Conservation (phyloP, 2,888 invertebrate species). For the Ophion slaviceki region DNA sequence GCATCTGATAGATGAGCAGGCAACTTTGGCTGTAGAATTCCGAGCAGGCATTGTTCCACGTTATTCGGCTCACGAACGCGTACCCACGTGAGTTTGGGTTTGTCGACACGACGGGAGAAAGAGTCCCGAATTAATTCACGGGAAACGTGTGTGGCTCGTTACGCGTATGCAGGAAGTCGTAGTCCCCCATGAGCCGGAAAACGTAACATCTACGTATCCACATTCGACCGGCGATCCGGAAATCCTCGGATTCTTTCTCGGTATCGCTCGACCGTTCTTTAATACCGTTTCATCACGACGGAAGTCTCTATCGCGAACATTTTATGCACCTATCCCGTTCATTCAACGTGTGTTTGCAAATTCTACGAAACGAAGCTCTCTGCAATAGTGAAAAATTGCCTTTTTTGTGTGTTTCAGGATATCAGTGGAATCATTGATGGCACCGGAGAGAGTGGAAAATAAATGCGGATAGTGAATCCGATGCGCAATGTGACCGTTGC, state of each 20-base stretch:
- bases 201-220: conserved; percentile 46
- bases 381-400: not conserved
- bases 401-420: conserved; percentile 56
- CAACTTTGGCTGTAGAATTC: conserved; percentile 55
- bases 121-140: conserved; percentile 54
- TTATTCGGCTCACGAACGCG: conserved; percentile 60
- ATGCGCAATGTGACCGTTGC: conserved; percentile 56
- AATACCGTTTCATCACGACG: conserved; percentile 18
- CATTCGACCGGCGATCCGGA: conserved; percentile 44
- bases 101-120: conserved; percentile 21
- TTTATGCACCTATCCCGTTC: not conserved
- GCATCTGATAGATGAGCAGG: conserved; percentile 23
- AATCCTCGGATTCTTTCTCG: conserved; percentile 34
- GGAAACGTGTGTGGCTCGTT: conserved; percentile 44
- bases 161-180: conserved; percentile 50
- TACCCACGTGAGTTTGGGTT: conserved; percentile 35
- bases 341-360: not conserved
- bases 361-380: not conserved
- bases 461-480: conserved; percentile 7
- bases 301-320: not conserved
- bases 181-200: conserved; percentile 44
- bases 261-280: not conserved
- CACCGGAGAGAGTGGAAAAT: not conserved
- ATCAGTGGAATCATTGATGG: not conserved
- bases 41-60: conserved; percentile 48